phyloP scores from a whole-genome alignment of 2,797 vertebrate genomes.

The Chloroceryle amazona region DNA sequence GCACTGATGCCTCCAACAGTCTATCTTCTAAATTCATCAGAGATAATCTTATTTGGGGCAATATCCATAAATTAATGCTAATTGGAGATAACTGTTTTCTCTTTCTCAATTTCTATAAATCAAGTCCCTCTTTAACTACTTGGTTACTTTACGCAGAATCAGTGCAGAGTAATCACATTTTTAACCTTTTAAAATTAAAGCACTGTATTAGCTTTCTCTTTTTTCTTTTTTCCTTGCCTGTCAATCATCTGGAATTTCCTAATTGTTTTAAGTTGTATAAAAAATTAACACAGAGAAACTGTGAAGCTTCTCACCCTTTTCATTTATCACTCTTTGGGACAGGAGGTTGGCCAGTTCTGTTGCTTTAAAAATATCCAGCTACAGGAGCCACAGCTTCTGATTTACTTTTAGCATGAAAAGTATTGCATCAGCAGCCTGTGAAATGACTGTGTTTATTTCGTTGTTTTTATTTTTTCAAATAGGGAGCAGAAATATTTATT shows the following conservation, averaged over 20 bases:
- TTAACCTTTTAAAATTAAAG: background rate
- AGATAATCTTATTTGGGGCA: background rate
- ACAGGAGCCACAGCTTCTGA: background rate
- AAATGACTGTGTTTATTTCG: background rate
- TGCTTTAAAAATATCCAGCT: background rate
- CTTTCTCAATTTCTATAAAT: background rate
- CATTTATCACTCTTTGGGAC: background rate
- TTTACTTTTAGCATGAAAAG: background rate
- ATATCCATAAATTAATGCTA: background rate
- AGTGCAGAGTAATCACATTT: background rate
- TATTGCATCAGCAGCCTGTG: background rate
- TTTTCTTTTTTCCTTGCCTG: background rate
- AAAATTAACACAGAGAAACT: background rate
- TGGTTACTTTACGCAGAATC: background rate
- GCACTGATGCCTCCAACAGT: background rate
- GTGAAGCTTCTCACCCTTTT: background rate
- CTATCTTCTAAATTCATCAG: background rate
- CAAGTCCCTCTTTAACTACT: background rate
- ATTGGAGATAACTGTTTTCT: background rate
- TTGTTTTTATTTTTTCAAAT: background rate
- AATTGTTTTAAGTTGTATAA: background rate
- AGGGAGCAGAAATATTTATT: slow-evolving; percentile 4
- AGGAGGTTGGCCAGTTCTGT: background rate
- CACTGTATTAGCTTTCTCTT: background rate
- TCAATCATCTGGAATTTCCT: background rate